A percentile compares a stretch with the other conserved stretches of the same genome.
Conservation (phyloP, 2,888 invertebrate species). For the Seira musarum region DNA sequence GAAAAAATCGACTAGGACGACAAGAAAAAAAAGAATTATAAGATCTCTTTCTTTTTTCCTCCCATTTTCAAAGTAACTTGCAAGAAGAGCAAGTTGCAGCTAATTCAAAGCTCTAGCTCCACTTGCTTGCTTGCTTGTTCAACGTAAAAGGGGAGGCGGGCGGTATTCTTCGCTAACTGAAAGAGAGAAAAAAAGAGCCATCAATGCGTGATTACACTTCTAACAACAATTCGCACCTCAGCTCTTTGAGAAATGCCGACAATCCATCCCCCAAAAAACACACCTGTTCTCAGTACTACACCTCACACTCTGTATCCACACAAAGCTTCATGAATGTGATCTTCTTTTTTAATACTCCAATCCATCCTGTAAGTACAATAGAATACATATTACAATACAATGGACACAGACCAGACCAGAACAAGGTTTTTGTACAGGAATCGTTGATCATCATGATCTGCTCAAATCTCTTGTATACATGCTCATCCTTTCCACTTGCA, state of each 20-base stretch:
- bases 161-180: conserved; percentile 65
- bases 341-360: conserved; percentile 39
- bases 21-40: conserved; percentile 47
- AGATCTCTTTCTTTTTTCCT: conserved; percentile 44
- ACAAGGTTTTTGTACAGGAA: conserved; percentile 7
- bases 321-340: conserved; percentile 21
- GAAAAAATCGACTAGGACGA: not conserved
- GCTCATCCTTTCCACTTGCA: conserved; percentile 25
- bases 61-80: too few relatives aligned
- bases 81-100: too few relatives aligned
- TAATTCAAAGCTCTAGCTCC: too few relatives aligned
- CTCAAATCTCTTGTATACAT: conserved; percentile 14
- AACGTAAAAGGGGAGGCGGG: conserved; percentile 65
- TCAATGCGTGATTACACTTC: conserved; percentile 70
- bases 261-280: conserved; percentile 67
- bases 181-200: conserved; percentile 69
- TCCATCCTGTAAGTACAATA: not conserved
- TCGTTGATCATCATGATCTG: not conserved
- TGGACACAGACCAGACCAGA: too few relatives aligned
- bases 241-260: conserved; percentile 70
- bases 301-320: conserved; percentile 28
- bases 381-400: not conserved
- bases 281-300: conserved; percentile 66
- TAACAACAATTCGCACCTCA: conserved; percentile 70
- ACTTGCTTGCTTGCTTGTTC: conserved; percentile 4